Evolutionary conservation across 2,888 invertebrate species (phyloP).

Genomic region (Melanotus villosus): DNA sequence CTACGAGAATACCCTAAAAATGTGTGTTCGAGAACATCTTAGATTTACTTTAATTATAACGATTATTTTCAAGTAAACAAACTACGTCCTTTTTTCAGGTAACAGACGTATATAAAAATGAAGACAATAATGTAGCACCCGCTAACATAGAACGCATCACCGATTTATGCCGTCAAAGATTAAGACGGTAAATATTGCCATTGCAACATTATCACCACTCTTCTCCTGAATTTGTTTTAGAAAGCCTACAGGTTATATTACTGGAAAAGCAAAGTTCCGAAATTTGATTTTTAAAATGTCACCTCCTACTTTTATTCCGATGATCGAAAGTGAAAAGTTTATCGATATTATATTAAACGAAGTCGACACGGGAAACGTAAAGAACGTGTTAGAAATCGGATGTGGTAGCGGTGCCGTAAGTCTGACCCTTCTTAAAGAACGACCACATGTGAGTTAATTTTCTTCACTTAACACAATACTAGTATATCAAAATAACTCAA

Average conservation of each 20-base stretch:
- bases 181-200: too few species aligned
- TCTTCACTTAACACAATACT: neutral
- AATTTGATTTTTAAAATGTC: conserved; percentile 72
- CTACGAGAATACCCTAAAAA: too few species aligned
- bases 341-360: conserved; percentile 70
- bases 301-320: conserved; percentile 79
- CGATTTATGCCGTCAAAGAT: too few species aligned
- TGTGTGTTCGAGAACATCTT: too few species aligned
- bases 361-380: conserved; percentile 53
- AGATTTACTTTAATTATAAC: too few species aligned
- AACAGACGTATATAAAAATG: too few species aligned
- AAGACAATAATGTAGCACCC: too few species aligned
- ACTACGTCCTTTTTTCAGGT: too few species aligned
- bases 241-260: conserved; percentile 79
- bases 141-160: too few species aligned
- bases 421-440: conserved; percentile 71
- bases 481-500: too few species aligned
- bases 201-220: too few species aligned
- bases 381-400: conserved; percentile 74
- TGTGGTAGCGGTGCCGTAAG: conserved; percentile 79
- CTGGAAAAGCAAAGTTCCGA: conserved; percentile 80
- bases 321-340: conserved; percentile 79
- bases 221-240: conserved; percentile 64
- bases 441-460: conserved; percentile 63
- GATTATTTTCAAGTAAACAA: too few species aligned